Base-by-base conservation (phyloP, 2,113 vertebrate species). In the Fregetta grallaria region DNA sequence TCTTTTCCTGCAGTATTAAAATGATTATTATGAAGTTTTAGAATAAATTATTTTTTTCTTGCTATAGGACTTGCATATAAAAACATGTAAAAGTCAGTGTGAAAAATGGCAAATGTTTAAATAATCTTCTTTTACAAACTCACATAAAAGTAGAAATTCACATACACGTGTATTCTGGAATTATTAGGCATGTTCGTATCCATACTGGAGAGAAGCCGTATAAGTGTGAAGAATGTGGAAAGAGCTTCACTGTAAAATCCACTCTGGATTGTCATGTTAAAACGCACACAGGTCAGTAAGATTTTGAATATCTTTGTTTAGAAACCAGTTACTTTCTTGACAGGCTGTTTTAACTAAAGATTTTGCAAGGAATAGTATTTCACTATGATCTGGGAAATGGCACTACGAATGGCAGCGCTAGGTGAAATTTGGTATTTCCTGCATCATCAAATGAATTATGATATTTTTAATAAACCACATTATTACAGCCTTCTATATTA, bases 161-260 rank as follows among this genome's bases (percentile, higher is more conserved):
- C 10, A 11, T 58, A 30, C 13, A 11, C 8, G 0, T 58, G 30
- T 70, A 34, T 66, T 89, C 36, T 93, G 62, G 29, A 53, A 96
- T 94, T 67, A 55, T 7, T 73, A 99, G 99, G 94, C 99, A 99
- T 73, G 98, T 99, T 90, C 98, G 99, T 77, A 99, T 99, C 80
- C 99, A 99, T 88, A 99, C 99, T 11, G 98, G 99, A 84, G 99
- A 99, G 92, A 99, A 99, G 91, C 99, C 99, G 0, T 99, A 98
- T 83, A 98, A 99, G 90, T 99, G 99, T 72, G 99, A 98, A 29
- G 99, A 99, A 84, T 99, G 99, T 91, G 99, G 99, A 34, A 99
- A 99, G 94, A 98, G 97, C 95, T 99, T 99, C 95, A 99, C 99
- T 13, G 99, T 99, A 80, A 99, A 99, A 76, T 99, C 99, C n/a